These are phyloP conservation scores for Cryptoprocta ferox DNA, from an alignment of 2,797 vertebrate species.

Conservation along the genomic window DNA sequence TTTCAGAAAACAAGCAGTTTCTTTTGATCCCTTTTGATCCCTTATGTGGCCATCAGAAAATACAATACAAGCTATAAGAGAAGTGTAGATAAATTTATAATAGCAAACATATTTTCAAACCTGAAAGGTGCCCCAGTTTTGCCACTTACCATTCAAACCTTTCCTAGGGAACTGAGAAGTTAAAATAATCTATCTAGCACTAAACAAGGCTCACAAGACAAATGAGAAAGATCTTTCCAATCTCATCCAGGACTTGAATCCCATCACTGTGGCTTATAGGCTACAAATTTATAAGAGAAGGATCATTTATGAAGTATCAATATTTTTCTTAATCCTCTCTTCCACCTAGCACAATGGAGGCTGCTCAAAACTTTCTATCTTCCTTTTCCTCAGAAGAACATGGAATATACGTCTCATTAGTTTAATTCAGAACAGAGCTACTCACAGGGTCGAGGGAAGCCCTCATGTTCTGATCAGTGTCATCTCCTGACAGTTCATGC, in stretches of 20 bases:
- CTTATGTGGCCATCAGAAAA: not conserved
- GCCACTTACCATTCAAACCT: not conserved
- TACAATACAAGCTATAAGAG: slow-evolving; percentile 10
- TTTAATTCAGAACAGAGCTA: slow-evolving; percentile 59
- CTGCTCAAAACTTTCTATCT: not conserved
- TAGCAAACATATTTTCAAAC: slow-evolving; percentile 49
- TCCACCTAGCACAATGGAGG: not conserved
- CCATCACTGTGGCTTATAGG: not conserved
- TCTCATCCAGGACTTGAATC: not conserved
- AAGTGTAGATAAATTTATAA: not conserved
- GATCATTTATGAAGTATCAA: not conserved
- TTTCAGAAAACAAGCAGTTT: slow-evolving; percentile 49
- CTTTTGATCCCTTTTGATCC: slow-evolving; percentile 42
- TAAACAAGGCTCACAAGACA: not conserved
- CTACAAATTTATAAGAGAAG: not conserved
- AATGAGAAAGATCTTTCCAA: not conserved
- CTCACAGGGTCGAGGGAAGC: slow-evolving; percentile 86
- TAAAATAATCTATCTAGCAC: not conserved
- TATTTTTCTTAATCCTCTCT: slow-evolving; percentile 42
- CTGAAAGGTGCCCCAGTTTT: not conserved
- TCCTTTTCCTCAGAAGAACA: slow-evolving; percentile 12
- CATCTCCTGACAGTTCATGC: slow-evolving; percentile 93
- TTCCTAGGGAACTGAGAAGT: not conserved
- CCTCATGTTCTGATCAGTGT: slow-evolving; percentile 85
- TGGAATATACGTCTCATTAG: not conserved